Conservation (phyloP, 2,113 vertebrate species). For the Charina bottae region DNA sequence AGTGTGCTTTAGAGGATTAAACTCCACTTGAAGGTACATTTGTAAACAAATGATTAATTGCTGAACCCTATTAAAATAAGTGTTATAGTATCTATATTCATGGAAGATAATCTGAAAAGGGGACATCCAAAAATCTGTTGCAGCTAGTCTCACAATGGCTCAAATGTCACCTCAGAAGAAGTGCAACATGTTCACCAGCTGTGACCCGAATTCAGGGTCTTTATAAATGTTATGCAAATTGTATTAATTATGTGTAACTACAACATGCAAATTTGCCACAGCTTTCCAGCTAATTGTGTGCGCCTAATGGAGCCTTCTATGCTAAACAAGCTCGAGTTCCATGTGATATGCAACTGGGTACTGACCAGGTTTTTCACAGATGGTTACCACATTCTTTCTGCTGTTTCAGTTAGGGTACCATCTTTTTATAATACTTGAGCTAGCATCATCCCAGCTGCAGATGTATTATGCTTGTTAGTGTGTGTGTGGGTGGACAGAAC, state of each 20-base stretch:
- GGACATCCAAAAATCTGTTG: slow-evolving; percentile 1
- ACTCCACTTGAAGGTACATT: background rate
- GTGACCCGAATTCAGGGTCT: slow-evolving; percentile 19
- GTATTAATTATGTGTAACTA: slow-evolving; percentile 37
- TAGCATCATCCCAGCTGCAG: background rate
- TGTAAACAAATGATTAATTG: background rate
- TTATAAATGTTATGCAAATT: slow-evolving; percentile 35
- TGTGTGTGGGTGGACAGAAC: background rate
- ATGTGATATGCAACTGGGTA: slow-evolving; percentile 6
- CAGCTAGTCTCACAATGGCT: background rate
- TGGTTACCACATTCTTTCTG: background rate
- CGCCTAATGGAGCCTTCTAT: slow-evolving; percentile 21
- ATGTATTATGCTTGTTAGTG: background rate
- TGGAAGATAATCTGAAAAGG: background rate
- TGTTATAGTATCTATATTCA: background rate
- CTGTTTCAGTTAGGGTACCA: slow-evolving; percentile 3
- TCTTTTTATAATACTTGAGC: background rate
- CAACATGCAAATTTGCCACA: slow-evolving; percentile 31
- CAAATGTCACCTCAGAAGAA: slow-evolving; percentile 12
- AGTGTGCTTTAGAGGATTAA: background rate
- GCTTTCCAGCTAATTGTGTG: slow-evolving; percentile 34
- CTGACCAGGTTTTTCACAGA: slow-evolving; percentile 13
- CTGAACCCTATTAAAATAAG: background rate
- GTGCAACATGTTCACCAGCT: slow-evolving; percentile 26
- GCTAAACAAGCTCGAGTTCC: background rate